Percentiles rank a stretch among this genome's conserved stretches.
These are phyloP conservation scores for Choloepus didactylus DNA, from an alignment of 2,797 vertebrate species.

Conservation along the genomic window DNA sequence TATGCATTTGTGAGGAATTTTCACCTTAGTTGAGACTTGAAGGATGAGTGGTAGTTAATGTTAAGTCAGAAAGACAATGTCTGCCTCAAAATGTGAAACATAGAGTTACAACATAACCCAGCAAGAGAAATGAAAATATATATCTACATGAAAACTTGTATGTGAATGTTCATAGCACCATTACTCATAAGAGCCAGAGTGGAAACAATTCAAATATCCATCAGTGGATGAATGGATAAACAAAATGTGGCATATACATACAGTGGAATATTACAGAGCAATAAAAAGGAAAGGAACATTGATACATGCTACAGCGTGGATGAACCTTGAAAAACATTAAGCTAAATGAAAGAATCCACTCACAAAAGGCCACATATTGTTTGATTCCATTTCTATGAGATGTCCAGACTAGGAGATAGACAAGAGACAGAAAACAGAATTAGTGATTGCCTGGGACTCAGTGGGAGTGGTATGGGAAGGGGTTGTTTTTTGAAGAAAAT, in stretches of 20 bases:
- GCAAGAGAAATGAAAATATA: not conserved
- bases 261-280: not conserved
- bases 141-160: not conserved
- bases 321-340: not conserved
- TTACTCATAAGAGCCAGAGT: not conserved
- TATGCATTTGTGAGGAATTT: not conserved
- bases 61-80: not conserved
- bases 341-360: not conserved
- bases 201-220: not conserved
- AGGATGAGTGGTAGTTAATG: not conserved
- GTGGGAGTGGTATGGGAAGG: not conserved
- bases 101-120: not conserved
- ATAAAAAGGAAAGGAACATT: constrained; percentile 13
- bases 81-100: constrained; percentile 1
- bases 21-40: not conserved
- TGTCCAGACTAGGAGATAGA: not conserved
- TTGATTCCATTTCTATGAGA: not conserved
- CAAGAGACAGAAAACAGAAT: not conserved
- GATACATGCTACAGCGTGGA: not conserved
- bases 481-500: not conserved
- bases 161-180: not conserved
- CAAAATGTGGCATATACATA: not conserved
- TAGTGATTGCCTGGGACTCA: not conserved
- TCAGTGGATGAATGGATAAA: not conserved
- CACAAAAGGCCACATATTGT: not conserved